Evolutionary conservation across 2,113 vertebrate species (phyloP), one percentile per base, ranked within the genome.

Genomic region (Pimephales promelas): DNA sequence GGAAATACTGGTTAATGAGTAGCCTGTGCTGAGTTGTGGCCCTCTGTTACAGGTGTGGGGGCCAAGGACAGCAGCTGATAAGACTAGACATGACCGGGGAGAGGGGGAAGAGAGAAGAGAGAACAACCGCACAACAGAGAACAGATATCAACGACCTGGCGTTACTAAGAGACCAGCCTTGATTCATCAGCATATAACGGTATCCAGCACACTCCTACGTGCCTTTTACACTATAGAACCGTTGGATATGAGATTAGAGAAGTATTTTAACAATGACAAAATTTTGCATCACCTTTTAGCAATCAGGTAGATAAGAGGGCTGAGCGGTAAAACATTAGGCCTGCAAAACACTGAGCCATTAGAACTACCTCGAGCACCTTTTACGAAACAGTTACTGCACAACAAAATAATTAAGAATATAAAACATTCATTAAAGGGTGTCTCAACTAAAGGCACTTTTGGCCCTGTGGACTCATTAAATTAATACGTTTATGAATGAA

Each of bases 1-100:
- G 89, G 87, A 91, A 90, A 86, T 87, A 5, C 74, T 89, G 85
- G 90, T 91, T 91, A 91, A 90, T 90, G 68, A 90, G 77, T 89
- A 89, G 74, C 81, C 52, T 36, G 66, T 28, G 47, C 49, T 83
- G 85, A 49, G 68, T 47, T 80, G 72, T 64, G 81, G 86, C 79
- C 75, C 87, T 81, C 81, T 74, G 86, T 81, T 85, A 87, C 90
- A 91, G 87, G 90, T 90, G 90, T 89, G 85, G 76, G 84, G 87
- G 90, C 89, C 89, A 89, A 89, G 89, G 89, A 86, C 87, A 76
- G 68, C 36, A 62, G 75, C 80, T 68, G 89, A 90, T 89, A 90
- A 89, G 85, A 66, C 76, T 31, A 64, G n/a, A 31, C 47, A 57
- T 68, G 36, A 81, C 66, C 62, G 5, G 72, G 31, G 61, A 86